phyloP scores from a whole-genome alignment of 2,113 vertebrate genomes.

The Mionectes macconnelli region DNA sequence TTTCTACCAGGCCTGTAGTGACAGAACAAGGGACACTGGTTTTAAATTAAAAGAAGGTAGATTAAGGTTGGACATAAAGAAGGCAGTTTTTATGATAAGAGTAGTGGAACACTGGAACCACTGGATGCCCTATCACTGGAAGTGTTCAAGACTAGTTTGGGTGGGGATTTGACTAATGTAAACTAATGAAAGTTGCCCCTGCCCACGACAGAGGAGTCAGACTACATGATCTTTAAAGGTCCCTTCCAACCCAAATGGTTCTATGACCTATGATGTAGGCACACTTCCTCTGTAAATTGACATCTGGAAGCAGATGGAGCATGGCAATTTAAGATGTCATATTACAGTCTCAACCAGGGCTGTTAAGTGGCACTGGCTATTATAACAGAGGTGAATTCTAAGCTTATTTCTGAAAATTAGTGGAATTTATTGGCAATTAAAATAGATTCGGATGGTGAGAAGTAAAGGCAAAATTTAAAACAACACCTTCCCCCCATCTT shows the following conservation, averaged over 20 bases:
- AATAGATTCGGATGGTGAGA: not conserved
- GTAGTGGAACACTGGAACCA: not conserved
- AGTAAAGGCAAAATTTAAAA: not conserved
- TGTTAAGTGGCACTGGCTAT: not conserved
- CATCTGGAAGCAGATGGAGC: not conserved
- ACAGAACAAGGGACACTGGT: not conserved
- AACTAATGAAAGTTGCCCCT: not conserved
- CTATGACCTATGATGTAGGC: not conserved
- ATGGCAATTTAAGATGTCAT: not conserved
- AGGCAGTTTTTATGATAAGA: accelerated
- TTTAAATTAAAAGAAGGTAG: not conserved
- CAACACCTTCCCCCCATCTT: accelerated
- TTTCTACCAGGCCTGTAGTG: not conserved
- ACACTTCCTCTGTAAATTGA: not conserved
- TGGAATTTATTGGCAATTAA: not conserved
- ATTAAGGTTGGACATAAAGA: not conserved
- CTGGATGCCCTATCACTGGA: no score
- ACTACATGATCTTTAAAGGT: not conserved
- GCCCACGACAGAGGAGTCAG: not conserved
- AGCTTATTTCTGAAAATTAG: not conserved
- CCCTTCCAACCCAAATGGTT: not conserved
- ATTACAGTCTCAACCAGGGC: not conserved
- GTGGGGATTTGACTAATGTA: not conserved
- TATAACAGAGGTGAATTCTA: not conserved
- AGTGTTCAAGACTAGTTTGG: not conserved